Conservation (phyloP, 2,113 vertebrate genomes). For the Engraulis encrasicolus region DNA sequence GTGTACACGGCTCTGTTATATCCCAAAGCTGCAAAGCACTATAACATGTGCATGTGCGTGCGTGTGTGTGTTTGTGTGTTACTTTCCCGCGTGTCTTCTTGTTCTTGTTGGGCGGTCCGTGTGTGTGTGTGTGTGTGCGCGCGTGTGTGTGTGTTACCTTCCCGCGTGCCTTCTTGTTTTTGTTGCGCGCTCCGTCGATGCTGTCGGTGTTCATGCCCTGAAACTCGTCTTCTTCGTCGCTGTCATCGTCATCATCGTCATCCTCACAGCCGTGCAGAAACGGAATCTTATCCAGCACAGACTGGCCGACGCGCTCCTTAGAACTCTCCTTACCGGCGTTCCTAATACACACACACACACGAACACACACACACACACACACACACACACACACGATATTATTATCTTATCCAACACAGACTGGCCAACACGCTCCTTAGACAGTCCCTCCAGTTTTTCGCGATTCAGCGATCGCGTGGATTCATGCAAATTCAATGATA, state of each 20-base stretch:
- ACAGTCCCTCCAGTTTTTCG: no score
- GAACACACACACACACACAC: not conserved
- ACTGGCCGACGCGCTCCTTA: slow-evolving; percentile 72
- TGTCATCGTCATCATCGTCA: slow-evolving; percentile 89
- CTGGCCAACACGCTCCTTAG: no score
- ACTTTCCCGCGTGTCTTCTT: no score
- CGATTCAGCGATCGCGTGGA: no score
- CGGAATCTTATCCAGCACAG: slow-evolving; percentile 84
- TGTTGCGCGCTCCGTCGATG: slow-evolving; percentile 79
- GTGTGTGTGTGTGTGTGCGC: not conserved
- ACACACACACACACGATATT: no score
- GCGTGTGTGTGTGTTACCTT: slow-evolving; percentile 62
- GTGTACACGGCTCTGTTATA: no score
- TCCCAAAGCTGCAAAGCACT: no score
- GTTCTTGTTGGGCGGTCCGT: no score
- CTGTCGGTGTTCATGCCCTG: slow-evolving; percentile 78
- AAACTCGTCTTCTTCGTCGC: slow-evolving; percentile 87
- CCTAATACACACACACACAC: slow-evolving; percentile 59
- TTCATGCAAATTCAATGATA: no score
- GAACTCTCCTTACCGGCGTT: slow-evolving; percentile 84
- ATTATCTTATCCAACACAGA: no score
- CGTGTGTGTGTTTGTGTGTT: no score
- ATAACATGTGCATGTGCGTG: no score
- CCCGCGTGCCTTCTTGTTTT: slow-evolving; percentile 80
- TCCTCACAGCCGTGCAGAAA: slow-evolving; percentile 86